phyloP scores from a whole-genome alignment of 2,113 vertebrate species.

The Labeo catla region DNA sequence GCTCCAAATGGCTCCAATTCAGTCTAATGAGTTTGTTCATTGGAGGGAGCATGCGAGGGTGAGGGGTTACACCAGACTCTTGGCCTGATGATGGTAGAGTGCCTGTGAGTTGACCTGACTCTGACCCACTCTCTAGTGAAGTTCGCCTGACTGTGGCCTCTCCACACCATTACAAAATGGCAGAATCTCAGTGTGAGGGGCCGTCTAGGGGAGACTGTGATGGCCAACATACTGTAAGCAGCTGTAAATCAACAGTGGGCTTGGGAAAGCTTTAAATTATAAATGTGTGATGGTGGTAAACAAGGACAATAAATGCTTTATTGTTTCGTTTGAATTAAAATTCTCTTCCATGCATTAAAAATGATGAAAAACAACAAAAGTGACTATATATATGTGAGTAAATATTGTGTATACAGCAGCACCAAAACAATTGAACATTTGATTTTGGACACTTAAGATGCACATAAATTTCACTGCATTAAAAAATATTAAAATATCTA shows the following conservation, averaged over 20 bases:
- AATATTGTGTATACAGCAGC: not conserved
- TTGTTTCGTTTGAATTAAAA: not conserved
- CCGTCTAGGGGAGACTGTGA: slow-evolving; percentile 48
- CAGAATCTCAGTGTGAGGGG: slow-evolving; percentile 54
- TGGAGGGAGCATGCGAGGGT: not conserved
- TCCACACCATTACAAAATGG: slow-evolving; percentile 63
- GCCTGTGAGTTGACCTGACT: slow-evolving; percentile 56
- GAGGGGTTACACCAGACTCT: slow-evolving; percentile 39
- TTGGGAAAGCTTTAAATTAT: not conserved
- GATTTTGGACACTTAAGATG: not conserved
- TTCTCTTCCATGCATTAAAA: not conserved
- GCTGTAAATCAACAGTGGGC: not conserved
- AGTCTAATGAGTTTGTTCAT: slow-evolving; percentile 11
- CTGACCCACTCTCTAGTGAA: slow-evolving; percentile 57
- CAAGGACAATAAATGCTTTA: not conserved
- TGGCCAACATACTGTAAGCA: slow-evolving; percentile 36
- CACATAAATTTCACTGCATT: not conserved
- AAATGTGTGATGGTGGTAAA: not conserved
- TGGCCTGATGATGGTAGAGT: slow-evolving; percentile 48
- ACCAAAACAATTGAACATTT: not conserved
- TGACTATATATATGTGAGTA: not conserved
- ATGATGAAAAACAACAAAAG: not conserved
- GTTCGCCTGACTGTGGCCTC: slow-evolving; percentile 52
- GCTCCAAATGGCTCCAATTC: slow-evolving; percentile 33
- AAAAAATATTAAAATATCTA: not conserved